Evolutionary conservation across 2,888 invertebrate genomes (phyloP).

Genomic region (Cephalotes varians): DNA sequence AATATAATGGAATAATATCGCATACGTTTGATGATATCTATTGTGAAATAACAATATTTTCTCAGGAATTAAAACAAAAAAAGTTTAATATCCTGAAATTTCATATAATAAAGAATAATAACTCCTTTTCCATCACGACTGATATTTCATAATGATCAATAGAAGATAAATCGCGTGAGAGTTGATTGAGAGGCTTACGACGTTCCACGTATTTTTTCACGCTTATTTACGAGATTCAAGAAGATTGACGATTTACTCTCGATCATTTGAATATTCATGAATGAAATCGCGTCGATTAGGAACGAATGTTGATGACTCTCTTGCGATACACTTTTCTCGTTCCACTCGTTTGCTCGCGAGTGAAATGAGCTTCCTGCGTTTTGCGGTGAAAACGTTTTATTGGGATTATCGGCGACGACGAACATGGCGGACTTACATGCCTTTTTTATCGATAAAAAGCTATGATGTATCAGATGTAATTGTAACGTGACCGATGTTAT

Average conservation of each 20-base stretch:
- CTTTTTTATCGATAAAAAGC: conserved; percentile 30
- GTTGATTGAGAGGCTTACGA: not conserved
- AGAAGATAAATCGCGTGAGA: not conserved
- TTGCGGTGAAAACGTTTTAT: conserved; percentile 57
- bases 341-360: conserved; percentile 12
- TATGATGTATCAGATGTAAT: conserved; percentile 12
- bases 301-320: not conserved
- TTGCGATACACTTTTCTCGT: conserved; percentile 24
- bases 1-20: not conserved
- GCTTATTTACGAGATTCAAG: not conserved
- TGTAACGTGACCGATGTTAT: not conserved
- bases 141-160: not conserved
- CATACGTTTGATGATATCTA: not conserved
- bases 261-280: not conserved
- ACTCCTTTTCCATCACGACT: not conserved
- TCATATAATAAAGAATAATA: not conserved
- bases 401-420: conserved; percentile 37
- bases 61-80: not conserved
- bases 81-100: not conserved
- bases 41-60: not conserved
- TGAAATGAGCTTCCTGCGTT: conserved; percentile 54
- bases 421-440: conserved; percentile 44
- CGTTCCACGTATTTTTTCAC: not conserved
- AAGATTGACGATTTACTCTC: not conserved
- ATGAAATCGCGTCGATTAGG: not conserved